phyloP scores from a whole-genome alignment of 1,140 invertebrate genomes.

The Lepidurus apus region DNA sequence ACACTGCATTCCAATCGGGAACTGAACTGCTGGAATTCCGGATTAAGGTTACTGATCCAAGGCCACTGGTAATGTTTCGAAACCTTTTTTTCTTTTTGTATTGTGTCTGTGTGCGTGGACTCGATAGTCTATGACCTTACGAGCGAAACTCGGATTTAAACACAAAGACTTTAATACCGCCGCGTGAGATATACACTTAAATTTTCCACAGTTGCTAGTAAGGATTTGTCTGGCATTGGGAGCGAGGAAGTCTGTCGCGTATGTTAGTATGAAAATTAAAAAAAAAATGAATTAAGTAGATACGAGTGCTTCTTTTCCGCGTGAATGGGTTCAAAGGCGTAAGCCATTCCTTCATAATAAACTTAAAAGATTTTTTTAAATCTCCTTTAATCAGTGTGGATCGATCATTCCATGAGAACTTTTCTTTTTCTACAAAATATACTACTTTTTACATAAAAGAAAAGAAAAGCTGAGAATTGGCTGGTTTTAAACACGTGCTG shows the following conservation, averaged over 20 bases:
- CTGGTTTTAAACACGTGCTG: neutral
- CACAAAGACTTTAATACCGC: neutral
- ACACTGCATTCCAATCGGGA: no score
- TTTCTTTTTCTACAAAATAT: no score
- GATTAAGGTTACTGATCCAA: no score
- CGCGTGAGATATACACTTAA: neutral
- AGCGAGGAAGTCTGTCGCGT: neutral
- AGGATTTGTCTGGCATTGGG: neutral
- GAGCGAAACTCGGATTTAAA: neutral
- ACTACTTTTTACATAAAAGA: no score
- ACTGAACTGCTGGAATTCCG: no score
- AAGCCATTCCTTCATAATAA: neutral
- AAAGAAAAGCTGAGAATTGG: neutral
- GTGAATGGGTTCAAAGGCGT: neutral
- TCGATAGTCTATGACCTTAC: neutral
- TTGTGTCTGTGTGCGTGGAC: neutral
- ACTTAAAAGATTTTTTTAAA: neutral
- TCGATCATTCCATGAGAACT: no score
- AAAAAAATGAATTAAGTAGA: neutral
- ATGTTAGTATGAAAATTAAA: neutral
- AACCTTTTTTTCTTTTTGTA: neutral
- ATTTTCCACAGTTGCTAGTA: neutral
- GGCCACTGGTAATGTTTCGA: neutral
- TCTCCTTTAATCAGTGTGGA: no score
- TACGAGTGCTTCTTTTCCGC: neutral